Conservation (phyloP, 2,113 vertebrate species). For the Leucopsar rothschildi region DNA sequence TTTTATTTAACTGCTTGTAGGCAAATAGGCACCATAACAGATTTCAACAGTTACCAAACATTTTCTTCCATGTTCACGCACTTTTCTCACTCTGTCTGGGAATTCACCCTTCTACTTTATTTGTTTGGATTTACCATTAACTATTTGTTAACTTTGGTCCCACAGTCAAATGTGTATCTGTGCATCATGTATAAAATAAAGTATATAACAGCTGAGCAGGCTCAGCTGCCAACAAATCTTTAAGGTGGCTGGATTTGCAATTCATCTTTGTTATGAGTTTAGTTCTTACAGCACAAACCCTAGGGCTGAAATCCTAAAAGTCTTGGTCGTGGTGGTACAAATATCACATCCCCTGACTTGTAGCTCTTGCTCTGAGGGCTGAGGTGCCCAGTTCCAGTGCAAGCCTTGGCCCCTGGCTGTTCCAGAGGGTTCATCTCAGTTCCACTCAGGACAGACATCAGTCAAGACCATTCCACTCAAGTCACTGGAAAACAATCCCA, state of each 20-base stretch:
- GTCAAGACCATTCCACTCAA: neutral
- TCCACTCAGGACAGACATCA: neutral
- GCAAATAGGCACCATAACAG: neutral
- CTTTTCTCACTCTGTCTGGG: neutral
- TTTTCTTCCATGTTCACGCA: neutral
- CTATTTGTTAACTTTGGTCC: neutral
- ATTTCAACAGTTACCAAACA: neutral
- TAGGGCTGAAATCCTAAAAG: neutral
- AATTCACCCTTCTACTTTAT: neutral
- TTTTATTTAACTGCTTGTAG: conserved; percentile 26
- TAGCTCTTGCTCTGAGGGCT: neutral
- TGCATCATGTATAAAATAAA: neutral
- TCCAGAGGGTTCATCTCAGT: neutral
- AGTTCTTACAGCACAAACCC: neutral
- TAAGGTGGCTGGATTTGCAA: neutral
- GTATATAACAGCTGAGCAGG: neutral
- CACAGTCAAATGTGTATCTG: neutral
- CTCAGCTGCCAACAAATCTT: neutral
- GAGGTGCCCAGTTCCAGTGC: neutral
- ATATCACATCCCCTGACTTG: neutral
- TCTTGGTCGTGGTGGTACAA: accelerated
- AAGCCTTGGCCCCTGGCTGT: neutral
- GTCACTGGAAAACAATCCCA: neutral
- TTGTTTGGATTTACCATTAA: neutral
- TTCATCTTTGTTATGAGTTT: neutral